A percentile compares a stretch with the other conserved stretches of the same genome.
These are phyloP conservation scores for Drosophila ogumai DNA, from an alignment of 1,140 invertebrate genomes.

Conservation along the genomic window DNA sequence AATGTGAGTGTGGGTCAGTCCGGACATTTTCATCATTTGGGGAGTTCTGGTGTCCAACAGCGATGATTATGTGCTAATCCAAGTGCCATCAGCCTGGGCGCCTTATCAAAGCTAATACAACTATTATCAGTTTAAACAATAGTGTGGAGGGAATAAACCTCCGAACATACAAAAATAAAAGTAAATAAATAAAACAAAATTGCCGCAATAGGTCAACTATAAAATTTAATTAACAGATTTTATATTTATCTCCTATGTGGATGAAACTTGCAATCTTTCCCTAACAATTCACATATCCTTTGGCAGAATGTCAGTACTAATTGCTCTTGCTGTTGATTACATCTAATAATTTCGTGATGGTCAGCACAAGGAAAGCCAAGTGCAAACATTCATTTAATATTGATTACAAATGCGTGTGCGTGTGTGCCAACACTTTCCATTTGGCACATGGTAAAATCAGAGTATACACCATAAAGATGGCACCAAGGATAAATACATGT, in stretches of 20 bases:
- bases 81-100: conserved; percentile 28
- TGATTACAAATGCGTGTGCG: conserved; percentile 55
- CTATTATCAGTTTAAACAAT: not conserved
- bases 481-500: conserved; percentile 8
- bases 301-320: conserved; percentile 25
- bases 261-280: not conserved
- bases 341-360: conserved; percentile 53
- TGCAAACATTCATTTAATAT: conserved; percentile 67
- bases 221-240: conserved; percentile 2
- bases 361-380: conserved; percentile 8
- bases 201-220: not conserved
- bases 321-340: conserved; percentile 51
- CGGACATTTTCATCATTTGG: conserved; percentile 48
- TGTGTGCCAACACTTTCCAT: not conserved
- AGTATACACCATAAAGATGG: conserved; percentile 45
- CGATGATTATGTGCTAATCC: conserved; percentile 69
- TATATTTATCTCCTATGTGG: not conserved
- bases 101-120: not conserved
- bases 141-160: not conserved
- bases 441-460: conserved; percentile 33
- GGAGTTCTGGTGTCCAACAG: conserved; percentile 34
- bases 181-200: not conserved
- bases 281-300: not conserved
- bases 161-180: not conserved
- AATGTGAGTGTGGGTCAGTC: conserved; percentile 12